Evolutionary conservation across 2,113 vertebrate genomes (phyloP).

Genomic region (Platysteira castanea): DNA sequence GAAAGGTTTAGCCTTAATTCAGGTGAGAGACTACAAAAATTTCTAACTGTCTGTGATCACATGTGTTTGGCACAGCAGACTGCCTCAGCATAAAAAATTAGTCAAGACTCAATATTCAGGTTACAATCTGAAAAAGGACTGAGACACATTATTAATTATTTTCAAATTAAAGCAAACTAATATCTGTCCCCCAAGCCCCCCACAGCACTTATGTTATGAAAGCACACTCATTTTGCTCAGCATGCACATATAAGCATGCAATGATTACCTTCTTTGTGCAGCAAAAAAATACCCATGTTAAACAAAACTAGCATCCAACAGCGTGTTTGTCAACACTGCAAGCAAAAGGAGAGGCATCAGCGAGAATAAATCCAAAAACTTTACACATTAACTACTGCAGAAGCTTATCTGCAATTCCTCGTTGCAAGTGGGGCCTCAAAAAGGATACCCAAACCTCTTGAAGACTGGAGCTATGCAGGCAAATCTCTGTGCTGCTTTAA

Average conservation of each 20-base stretch:
- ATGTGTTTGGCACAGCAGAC: not conserved
- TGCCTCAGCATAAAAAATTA: not conserved
- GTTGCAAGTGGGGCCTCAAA: not conserved
- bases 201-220: not conserved
- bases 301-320: not conserved
- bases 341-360: not conserved
- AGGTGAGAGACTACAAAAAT: not conserved
- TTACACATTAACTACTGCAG: slow-evolving; percentile 11
- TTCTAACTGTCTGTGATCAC: not conserved
- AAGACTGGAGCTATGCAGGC: not conserved
- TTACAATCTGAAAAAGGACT: not conserved
- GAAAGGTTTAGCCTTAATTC: not conserved
- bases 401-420: slow-evolving; percentile 34
- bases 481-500: slow-evolving; percentile 45
- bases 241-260: not conserved
- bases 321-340: not conserved
- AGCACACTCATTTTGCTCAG: not conserved
- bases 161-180: not conserved
- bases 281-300: not conserved
- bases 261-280: not conserved
- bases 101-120: not conserved
- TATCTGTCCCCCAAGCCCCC: accelerated
- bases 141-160: not conserved
- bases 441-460: slow-evolving; percentile 40
- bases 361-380: not conserved